Base-by-base conservation (phyloP, 1,140 invertebrate species). In the Chionoecetes opilio region DNA sequence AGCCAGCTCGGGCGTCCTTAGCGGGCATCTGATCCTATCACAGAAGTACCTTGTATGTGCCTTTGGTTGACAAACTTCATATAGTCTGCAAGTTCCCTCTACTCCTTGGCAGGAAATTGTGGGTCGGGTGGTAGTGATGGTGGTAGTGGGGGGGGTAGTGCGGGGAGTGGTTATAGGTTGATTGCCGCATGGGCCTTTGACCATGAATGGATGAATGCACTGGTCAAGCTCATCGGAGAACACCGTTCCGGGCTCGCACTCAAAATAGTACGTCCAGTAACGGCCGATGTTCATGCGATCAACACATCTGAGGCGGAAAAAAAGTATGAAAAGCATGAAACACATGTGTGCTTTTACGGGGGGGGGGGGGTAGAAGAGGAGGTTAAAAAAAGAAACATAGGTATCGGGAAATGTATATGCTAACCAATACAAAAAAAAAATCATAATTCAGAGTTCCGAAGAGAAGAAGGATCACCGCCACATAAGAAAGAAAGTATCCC, bases 151-250 rank as follows among this genome's bases (percentile, higher is more conserved):
- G 31, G 90, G 14, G 46, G 90, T 84, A 6, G 82, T 84, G 11
- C 41, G 14, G 38, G 90, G 26, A 11, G 84, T 86, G 31, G 92
- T 32, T 11, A 37, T 85, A 29, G 75, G 6, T n/a, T 34, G 31
- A 9, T 3, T 31, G 38, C 38, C 31, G 41, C 82, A 86, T 6
- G 84, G 31, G 6, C 11, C 9, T 0, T 37, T n/a, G 37, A 41
- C 85, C 29, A 88, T 14, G 41, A 53, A 75, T 0, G 92, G 92
- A 32, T 93, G 92, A 31, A 93, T 46, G n/a, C 92, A 93, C 26
- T 93, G 92, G 41, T 93, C 92, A 38, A 93, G 85, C 29, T 93
- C 92, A 86, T 93, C 92, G n/a, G 38, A 63, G 84, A 93, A 93
- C 6, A 93, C 84, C 0, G 92, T 93, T 84, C 92, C 92, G 3